A percentile compares a stretch with the other conserved stretches of the same genome.
These are phyloP conservation scores for Epizoanthus illoricatus DNA, from an alignment of 92 coral and sea anemone species.

Conservation along the genomic window DNA sequence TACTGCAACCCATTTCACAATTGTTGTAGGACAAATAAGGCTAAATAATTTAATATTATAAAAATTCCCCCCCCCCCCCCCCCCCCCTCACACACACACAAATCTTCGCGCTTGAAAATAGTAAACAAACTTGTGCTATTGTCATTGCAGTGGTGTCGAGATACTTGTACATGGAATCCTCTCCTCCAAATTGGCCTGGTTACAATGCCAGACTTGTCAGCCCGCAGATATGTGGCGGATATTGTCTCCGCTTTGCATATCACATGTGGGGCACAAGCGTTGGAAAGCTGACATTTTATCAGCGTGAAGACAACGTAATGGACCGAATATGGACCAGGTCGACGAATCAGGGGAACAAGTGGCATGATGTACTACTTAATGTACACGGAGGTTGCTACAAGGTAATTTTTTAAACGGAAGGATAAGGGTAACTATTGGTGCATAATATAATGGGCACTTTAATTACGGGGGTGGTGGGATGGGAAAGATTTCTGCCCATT, in stretches of 20 bases:
- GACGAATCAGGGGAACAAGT: slow-evolving; percentile 58
- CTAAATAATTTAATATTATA: too few species aligned
- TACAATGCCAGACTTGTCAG: slow-evolving; percentile 66
- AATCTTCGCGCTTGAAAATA: too few species aligned
- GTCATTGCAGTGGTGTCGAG: slow-evolving; percentile 39
- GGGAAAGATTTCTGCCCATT: too few species aligned
- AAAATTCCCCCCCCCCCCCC: too few species aligned
- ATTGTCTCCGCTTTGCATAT: slow-evolving; percentile 78
- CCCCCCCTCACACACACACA: too few species aligned
- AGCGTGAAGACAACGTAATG: slow-evolving; percentile 40
- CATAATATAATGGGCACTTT: too few species aligned
- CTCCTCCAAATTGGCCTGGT: slow-evolving; percentile 58
- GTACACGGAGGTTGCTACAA: slow-evolving; percentile 69
- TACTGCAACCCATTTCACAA: too few species aligned
- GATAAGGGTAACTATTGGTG: too few species aligned
- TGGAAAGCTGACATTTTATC: slow-evolving; percentile 62
- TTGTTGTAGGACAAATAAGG: too few species aligned
- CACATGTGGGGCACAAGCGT: slow-evolving; percentile 83
- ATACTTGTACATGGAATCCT: slow-evolving; percentile 69
- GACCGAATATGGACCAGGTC: slow-evolving; percentile 63
- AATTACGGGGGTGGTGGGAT: too few species aligned
- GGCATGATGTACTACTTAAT: slow-evolving; percentile 65
- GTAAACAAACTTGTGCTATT: too few species aligned
- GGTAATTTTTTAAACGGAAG: slow-evolving; percentile 33
- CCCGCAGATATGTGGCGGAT: slow-evolving; percentile 66